phyloP scores from a whole-genome alignment of 2,888 invertebrate genomes.

The Aphrophora alni region DNA sequence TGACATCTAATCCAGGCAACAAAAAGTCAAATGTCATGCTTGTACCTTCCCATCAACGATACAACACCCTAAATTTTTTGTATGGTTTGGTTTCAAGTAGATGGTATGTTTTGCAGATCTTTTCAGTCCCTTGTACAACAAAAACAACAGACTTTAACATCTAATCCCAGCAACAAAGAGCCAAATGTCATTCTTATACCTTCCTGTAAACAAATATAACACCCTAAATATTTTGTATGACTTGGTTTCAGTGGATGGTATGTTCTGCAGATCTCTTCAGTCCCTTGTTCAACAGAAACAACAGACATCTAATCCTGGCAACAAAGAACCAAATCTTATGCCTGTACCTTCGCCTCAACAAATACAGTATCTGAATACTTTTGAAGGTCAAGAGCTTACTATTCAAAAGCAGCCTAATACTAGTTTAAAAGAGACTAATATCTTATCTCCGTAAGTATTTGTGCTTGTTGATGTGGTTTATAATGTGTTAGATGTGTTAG shows the following conservation, averaged over 20 bases:
- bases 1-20: too few species aligned
- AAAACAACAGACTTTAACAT: too few species aligned
- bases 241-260: conserved; percentile 63
- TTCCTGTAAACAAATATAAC: conserved; percentile 93
- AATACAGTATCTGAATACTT: conserved; percentile 93
- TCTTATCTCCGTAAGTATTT: conserved; percentile 72
- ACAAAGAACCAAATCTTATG: conserved; percentile 89
- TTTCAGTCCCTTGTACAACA: too few species aligned
- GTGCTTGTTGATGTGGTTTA: too few species aligned
- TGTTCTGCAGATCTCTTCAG: conserved; percentile 69
- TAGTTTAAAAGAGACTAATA: conserved; percentile 73
- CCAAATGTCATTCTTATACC: conserved; percentile 95
- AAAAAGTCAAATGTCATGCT: conserved; percentile 94
- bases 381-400: conserved; percentile 95
- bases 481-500: too few species aligned
- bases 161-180: too few species aligned
- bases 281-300: conserved; percentile 68
- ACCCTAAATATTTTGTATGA: too few species aligned
- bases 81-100: conserved; percentile 60
- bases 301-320: conserved; percentile 56
- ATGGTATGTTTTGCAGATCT: too few species aligned
- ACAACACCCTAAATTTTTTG: too few species aligned
- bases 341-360: conserved; percentile 96
- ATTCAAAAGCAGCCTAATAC: conserved; percentile 96
- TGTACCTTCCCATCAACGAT: conserved; percentile 94